Percentiles rank a stretch among this genome's conserved stretches.
Conservation (phyloP, 2,113 vertebrate species). For the Heteronetta atricapilla region DNA sequence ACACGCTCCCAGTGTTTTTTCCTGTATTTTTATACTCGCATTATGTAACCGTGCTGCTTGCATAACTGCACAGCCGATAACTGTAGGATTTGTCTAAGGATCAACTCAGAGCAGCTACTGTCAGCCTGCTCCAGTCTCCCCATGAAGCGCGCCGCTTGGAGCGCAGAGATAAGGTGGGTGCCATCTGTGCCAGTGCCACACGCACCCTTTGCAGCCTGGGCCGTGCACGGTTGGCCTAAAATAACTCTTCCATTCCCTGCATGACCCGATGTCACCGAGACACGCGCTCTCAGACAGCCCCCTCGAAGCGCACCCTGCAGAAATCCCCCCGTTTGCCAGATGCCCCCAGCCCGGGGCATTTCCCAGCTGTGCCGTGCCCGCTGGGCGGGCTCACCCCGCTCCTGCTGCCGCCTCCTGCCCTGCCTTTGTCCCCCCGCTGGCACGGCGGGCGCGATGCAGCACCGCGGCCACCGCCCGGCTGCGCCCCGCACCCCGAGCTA, state of each 20-base stretch:
- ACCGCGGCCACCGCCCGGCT: neutral
- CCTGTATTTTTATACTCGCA: neutral
- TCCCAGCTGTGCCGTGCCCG: neutral
- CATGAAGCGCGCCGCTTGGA: neutral
- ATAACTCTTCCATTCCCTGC: neutral
- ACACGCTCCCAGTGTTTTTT: neutral
- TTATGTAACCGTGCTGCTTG: constrained; percentile 66
- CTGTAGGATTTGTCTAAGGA: constrained; percentile 21
- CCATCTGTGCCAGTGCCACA: neutral
- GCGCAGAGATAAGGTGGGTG: neutral
- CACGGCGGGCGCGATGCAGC: neutral
- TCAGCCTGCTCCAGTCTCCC: neutral
- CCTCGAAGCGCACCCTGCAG: neutral
- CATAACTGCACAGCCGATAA: constrained; percentile 29
- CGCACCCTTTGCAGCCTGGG: neutral
- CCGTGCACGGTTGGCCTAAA: neutral
- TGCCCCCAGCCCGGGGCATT: neutral
- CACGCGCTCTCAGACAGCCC: neutral
- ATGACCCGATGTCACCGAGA: neutral
- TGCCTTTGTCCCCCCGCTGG: neutral
- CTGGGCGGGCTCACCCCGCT: neutral
- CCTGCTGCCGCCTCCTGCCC: neutral
- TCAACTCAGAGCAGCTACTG: neutral
- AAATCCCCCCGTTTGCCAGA: neutral
- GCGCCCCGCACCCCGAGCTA: neutral